These are phyloP conservation scores for Diplosoma virens DNA, from an alignment of 23 tunicate genomes.

Conservation along the genomic window DNA sequence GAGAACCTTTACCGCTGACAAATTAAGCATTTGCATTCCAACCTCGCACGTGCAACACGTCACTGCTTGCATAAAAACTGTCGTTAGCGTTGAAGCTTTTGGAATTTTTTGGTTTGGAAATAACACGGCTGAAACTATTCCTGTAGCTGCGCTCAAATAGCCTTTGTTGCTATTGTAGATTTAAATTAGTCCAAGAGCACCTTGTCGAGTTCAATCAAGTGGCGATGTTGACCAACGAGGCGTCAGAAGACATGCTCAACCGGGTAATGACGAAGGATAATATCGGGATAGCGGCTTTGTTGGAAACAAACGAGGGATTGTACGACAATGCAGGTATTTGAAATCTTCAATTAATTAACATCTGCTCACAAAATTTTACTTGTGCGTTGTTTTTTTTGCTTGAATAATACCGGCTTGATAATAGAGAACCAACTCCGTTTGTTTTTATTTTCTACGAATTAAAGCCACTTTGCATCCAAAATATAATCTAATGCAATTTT, in stretches of 20 bases:
- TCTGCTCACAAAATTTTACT: too few species aligned
- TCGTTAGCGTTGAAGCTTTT: background rate
- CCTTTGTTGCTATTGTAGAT: constrained; percentile 32
- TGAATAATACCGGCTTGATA: too few species aligned
- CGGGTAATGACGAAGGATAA: constrained; percentile 99
- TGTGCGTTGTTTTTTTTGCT: too few species aligned
- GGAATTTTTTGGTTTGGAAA: background rate
- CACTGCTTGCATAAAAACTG: too few species aligned
- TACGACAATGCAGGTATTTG: constrained; percentile 59
- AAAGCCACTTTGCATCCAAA: too few species aligned
- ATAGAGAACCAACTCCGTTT: too few species aligned
- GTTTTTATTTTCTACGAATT: too few species aligned
- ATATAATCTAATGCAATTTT: too few species aligned
- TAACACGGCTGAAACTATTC: background rate
- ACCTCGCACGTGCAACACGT: too few species aligned
- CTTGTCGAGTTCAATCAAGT: constrained; percentile 95
- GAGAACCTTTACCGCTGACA: too few species aligned
- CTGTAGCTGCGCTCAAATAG: background rate
- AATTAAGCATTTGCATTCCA: too few species aligned
- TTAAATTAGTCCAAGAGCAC: constrained; percentile 73
- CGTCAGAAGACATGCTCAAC: constrained; percentile 93
- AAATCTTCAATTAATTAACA: too few species aligned
- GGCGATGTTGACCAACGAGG: constrained; percentile 95
- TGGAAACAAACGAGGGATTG: constrained; percentile 85
- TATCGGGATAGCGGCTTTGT: constrained; percentile 91